Evolutionary conservation across 1,140 invertebrate genomes (phyloP), one percentile per base, ranked within the genome.

Genomic region (Ericerus pela): DNA sequence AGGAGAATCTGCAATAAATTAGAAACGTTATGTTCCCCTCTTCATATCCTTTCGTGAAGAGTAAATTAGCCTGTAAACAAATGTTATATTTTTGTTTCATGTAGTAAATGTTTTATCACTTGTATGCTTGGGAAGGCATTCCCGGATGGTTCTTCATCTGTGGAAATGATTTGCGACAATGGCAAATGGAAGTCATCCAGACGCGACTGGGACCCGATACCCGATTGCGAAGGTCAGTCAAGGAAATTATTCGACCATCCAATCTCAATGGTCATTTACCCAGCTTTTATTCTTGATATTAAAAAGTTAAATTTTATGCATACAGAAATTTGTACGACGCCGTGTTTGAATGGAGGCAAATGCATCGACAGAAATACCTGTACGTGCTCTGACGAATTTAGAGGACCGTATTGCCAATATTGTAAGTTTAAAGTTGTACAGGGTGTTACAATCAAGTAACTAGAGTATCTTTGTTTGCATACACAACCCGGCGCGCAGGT

Each of bases 341-440:
- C 78, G 0, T 90, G 87, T 64, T 57, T 73, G 54, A 88, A 90
- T 63, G 84, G 80, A 6, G 87, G 86, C 0, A 74, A 75, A 38
- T 91, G 87, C 68, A 68, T 88, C 0, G 75, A 79, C 1, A 73
- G 77, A 10, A 82, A 88, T 66, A 70, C 76, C 1, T 91, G 87
- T 55, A 77, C 85, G 59, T 91, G 87, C 63, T 75, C 82, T 0
- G 70, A 77, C 51, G 76, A 80, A 12, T 86, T 75, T 62, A 73
- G 79, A 51, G 85, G 85, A 3, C 72, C 77, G 1, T 77, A 79
- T 58, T 88, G 85, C 62, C 83, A 88, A 71, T 85, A 83, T 62
- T 70, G 84, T 86, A 70, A 79, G 78, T 71, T 58, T 55, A 43
- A 43, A 27, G 38, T 12, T 54, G n/a, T n/a, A n/a, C n/a, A n/a